Base-by-base conservation (phyloP, 2,888 invertebrate species). In the Drosophila nr. perissopoda region DNA sequence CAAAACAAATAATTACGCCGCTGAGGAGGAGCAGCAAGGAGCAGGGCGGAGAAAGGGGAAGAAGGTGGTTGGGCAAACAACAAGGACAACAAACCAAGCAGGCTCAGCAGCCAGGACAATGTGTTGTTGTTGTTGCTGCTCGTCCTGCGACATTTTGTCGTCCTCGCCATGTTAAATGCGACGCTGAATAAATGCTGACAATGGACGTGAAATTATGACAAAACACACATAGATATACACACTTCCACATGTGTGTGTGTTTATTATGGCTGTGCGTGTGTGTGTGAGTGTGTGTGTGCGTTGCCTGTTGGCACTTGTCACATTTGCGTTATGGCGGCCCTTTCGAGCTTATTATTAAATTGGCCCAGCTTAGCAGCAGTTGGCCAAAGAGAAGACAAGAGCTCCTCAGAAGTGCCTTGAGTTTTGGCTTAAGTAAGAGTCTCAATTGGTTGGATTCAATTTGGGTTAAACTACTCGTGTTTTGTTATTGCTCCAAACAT, bases 1-100 rank as follows among this genome's bases (percentile, higher is more conserved):
- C 89, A 87, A 87, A 89, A 87, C 87, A 87, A 87, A 87, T 87
- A 87, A 87, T 87, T 87, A 87, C 76, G 68, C 54, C 72, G 71
- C 69, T 66, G 75, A 53, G 70, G 18, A n/a, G 71, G 53, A 3
- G 21, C 40, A 8, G 33, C 33, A 18, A 25, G 34, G 25, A 60
- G 42, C 60, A 67, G 56, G 51, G 53, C 33, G 61, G 57, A 36
- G 62, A 64, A 42, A 38, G 61, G 53, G 34, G 64, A 58, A 38
- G 59, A 71, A 66, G 67, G n/a, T 46, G 46, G 46, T 46, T 21
- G 21, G 21, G 10, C 27, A 56, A 70, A 59, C 60, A 65, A 52
- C 27, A 68, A 78, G 70, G 75, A 57, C 74, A 49, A 48, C 27
- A 67, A 63, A 46, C 66, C 52, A 67, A 64, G 60, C 64, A 70